Conservation (phyloP, 1,140 invertebrate species). For the Ridgeia piscesae region DNA sequence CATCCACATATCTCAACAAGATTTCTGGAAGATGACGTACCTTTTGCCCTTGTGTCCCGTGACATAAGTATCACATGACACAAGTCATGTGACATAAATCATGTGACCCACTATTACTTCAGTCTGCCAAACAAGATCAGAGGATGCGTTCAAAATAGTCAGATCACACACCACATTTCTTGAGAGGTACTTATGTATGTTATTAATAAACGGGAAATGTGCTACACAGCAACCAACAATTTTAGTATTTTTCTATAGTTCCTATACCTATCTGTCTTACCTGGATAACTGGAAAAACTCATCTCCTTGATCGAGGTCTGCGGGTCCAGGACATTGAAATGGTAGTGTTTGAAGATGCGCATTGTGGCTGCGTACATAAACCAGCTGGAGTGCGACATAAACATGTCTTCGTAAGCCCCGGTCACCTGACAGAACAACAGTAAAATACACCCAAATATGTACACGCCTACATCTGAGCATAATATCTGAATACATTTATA, state of each 20-base stretch:
- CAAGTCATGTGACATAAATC: no score
- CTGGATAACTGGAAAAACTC: constrained; percentile 55
- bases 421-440: constrained; percentile 38
- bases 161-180: background rate
- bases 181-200: no score
- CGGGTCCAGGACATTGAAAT: constrained; percentile 49
- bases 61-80: no score
- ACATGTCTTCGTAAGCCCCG: constrained; percentile 50
- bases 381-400: constrained; percentile 56
- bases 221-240: background rate
- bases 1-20: no score
- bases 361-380: constrained; percentile 51
- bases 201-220: no score
- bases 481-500: no score
- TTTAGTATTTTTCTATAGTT: background rate
- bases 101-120: no score
- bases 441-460: background rate
- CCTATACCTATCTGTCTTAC: constrained; percentile 34
- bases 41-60: no score
- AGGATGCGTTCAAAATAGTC: no score
- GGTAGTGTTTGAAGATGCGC: constrained; percentile 56
- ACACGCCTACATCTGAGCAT: no score
- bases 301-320: constrained; percentile 38
- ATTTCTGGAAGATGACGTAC: no score
- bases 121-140: no score